Evolutionary conservation across 1,140 invertebrate species (phyloP), one percentile per base, ranked within the genome.

Genomic region (Drosophila pectinifera): DNA sequence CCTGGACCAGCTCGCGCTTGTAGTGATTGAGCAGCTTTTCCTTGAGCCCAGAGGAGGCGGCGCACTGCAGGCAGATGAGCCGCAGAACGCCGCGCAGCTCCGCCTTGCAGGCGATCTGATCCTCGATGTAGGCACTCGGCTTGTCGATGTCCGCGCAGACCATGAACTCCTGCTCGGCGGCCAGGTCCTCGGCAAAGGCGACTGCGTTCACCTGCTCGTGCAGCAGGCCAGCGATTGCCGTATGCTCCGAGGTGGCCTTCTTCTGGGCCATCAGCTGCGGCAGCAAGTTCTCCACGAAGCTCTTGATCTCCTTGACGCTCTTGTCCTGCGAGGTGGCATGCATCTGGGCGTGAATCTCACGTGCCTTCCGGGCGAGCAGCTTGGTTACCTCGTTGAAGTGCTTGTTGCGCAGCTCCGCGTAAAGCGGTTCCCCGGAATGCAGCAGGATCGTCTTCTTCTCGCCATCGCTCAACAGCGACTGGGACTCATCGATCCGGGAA

Each of bases 301-400:
- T 95, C 93, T 98, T 98, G 90, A 99, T 97, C 93, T 99, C 97
- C 89, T 97, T 95, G 22, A 99, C 95, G 13, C 97, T 96, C 92
- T 97, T 97, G 39, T 97, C 96, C 24, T 95, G 94, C 91, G 97
- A 96, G 43, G 96, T 94, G 91, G 98, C 97, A 91, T 98, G 97
- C 92, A 97, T 95, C 91, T 98, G 96, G 0, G 95, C 94, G 61
- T 97, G 96, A 39, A 99, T 97, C 8, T 95, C 93, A 92, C 96
- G 97, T 0, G 97, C 97, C 93, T 98, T 98, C 81, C 95, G 95
- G 48, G 96, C 97, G 1, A 99, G 93, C 36, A 96, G 94, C 49
- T 95, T 94, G 16, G 97, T 97, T 22, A 99, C 97, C 63, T 96
- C 96, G 92, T 97, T 98, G 90, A 99, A 99, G 93, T 97, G 98